These are phyloP conservation scores for Heliocidaris tuberculata DNA, from an alignment of 35 echinoderm and acorn worm genomes.

Conservation along the genomic window DNA sequence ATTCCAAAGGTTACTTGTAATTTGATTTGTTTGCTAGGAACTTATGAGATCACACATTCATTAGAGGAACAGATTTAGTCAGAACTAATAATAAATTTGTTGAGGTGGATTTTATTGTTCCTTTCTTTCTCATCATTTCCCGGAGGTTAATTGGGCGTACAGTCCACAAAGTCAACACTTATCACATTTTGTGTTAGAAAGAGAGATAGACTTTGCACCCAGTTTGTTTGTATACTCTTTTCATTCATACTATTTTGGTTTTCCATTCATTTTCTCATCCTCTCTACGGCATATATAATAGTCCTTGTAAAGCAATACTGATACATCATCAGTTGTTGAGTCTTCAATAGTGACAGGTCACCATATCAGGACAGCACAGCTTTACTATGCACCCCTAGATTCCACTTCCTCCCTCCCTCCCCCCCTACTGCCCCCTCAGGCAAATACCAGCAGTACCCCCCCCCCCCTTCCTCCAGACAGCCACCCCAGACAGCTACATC, in stretches of 20 bases:
- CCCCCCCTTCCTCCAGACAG: too few relatives aligned
- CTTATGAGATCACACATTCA: not conserved
- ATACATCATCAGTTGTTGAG: too few relatives aligned
- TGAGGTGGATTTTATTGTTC: not conserved
- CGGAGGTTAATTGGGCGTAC: constrained; percentile 8
- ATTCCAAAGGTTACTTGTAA: not conserved
- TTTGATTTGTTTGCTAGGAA: not conserved
- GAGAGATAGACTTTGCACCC: constrained; percentile 9
- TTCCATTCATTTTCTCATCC: not conserved
- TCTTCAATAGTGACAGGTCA: too few relatives aligned
- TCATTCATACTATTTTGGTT: not conserved
- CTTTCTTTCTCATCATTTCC: not conserved
- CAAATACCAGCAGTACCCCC: too few relatives aligned
- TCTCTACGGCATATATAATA: not conserved
- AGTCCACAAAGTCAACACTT: not conserved
- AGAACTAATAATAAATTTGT: not conserved
- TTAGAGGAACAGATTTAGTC: not conserved
- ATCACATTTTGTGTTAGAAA: not conserved
- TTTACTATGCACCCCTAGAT: too few relatives aligned
- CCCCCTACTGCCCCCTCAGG: too few relatives aligned
- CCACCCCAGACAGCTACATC: too few relatives aligned
- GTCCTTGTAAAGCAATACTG: too few relatives aligned
- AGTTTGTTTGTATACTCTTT: not conserved
- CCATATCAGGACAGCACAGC: too few relatives aligned
- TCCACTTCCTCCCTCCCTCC: too few relatives aligned